Base-by-base conservation (phyloP, 2,113 vertebrate species). In the Strix aluco region DNA sequence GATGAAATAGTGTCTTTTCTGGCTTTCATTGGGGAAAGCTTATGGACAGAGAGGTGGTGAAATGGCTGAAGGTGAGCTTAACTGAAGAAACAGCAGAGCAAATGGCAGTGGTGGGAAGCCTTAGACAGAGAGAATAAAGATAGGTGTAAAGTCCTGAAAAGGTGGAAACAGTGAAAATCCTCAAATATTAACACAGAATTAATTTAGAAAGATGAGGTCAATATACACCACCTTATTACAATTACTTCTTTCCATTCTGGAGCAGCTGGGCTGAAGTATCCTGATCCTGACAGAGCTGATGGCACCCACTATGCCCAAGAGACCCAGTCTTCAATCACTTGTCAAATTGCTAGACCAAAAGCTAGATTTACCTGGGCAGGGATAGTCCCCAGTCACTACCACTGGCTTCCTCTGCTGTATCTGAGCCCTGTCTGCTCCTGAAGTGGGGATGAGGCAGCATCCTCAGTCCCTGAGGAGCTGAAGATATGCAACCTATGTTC, bases 211-310 rank as follows among this genome's bases (percentile, higher is more conserved):
- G 55, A 84, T 26, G 29, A 57, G 44, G 13, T 11, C 32, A 52
- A 6, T 62, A 29, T 15, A 67, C 26, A 65, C 1, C 11, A 63
- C 5, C 13, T 54, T 59, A 54, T 42, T 46, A 20, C 67, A 93
- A 93, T 14, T 3, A 15, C 13, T 44, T 72, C 32, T 84, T 69
- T 47, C 47, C 17, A 23, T 74, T 90, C 9, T 82, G 47, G 17
- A 74, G n/a, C 0, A 0, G 4, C 13, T 70, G 59, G 27, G 11
- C 16, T 69, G n/a, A 85, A 59, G 8, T 16, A 59, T 72, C 23
- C 12, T 51, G 13, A 71, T 25, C 19, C 27, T 67, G 52, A n/a
- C 22, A 81, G 22, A 51, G 19, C 16, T 66, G 51, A 54, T 61
- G 18, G 18, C 20, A 74, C 6, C 20, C 52, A 58, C 34, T 34